These are phyloP conservation scores for Kuschelorhynchus macadamiae DNA, from an alignment of 2,888 invertebrate species.

Conservation along the genomic window DNA sequence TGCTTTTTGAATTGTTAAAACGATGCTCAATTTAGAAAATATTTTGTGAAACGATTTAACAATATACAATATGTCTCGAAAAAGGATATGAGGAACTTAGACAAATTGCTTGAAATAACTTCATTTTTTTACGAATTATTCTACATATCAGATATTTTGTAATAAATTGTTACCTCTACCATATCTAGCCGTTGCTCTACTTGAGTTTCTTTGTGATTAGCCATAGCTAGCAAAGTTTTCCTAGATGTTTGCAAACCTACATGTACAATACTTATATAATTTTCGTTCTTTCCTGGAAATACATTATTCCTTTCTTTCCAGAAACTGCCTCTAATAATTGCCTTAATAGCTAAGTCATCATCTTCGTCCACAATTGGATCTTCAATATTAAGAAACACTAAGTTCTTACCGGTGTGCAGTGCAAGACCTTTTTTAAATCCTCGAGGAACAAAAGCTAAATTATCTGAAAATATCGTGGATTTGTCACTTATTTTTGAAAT, in stretches of 20 bases:
- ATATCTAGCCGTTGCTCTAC: slow-evolving; percentile 63
- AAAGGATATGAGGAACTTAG: too few relatives aligned
- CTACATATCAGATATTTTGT: too few relatives aligned
- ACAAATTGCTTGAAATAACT: too few relatives aligned
- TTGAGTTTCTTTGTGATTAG: slow-evolving; percentile 62
- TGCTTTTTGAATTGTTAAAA: too few relatives aligned
- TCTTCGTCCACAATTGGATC: slow-evolving; percentile 42
- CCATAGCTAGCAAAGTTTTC: slow-evolving; percentile 65
- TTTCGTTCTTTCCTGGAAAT: slow-evolving; percentile 59
- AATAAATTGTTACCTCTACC: slow-evolving; percentile 68
- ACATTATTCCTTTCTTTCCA: slow-evolving; percentile 58
- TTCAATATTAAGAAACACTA: slow-evolving; percentile 59
- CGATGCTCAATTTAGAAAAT: too few relatives aligned
- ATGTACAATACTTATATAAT: slow-evolving; percentile 63
- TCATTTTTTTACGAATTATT: too few relatives aligned
- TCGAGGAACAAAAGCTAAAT: slow-evolving; percentile 62
- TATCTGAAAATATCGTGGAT: too few relatives aligned
- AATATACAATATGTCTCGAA: too few relatives aligned
- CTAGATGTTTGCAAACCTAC: slow-evolving; percentile 61
- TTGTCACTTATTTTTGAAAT: too few relatives aligned
- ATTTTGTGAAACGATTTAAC: too few relatives aligned
- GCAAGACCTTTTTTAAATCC: slow-evolving; percentile 64
- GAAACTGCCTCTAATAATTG: slow-evolving; percentile 54
- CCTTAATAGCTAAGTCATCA: slow-evolving; percentile 17
- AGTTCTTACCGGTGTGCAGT: slow-evolving; percentile 63